phyloP scores from a whole-genome alignment of 2,797 vertebrate species.

The Pachyuromys duprasi region DNA sequence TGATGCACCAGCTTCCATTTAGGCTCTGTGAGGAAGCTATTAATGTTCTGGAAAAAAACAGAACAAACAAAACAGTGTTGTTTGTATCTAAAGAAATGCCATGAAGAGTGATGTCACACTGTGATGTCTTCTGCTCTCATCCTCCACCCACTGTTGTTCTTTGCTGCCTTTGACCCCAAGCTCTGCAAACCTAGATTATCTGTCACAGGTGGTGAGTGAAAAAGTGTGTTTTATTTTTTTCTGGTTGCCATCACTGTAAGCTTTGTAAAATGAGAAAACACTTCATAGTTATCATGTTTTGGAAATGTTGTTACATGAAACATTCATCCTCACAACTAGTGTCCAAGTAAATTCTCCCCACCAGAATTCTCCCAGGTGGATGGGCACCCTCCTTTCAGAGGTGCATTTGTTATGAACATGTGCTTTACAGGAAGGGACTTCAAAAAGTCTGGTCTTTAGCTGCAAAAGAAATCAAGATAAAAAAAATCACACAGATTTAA shows the following conservation, averaged over 20 bases:
- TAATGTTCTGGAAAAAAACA: not conserved
- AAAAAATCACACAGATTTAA: not conserved
- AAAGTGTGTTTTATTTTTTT: not conserved
- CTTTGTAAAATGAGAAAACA: slow-evolving; percentile 20
- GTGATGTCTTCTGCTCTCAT: not conserved
- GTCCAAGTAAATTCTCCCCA: not conserved
- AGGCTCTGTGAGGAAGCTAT: not conserved
- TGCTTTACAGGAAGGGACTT: not conserved
- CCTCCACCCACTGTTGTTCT: not conserved
- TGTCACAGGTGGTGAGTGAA: not conserved
- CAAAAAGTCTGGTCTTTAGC: not conserved
- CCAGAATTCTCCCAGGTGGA: not conserved
- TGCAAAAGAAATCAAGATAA: not conserved
- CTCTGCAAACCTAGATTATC: not conserved
- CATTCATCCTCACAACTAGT: not conserved
- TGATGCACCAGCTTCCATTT: slow-evolving; percentile 23
- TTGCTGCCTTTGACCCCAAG: not conserved
- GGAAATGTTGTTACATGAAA: not conserved
- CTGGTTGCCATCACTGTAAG: not conserved
- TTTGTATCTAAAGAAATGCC: not conserved
- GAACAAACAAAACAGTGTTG: not conserved
- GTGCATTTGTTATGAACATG: not conserved
- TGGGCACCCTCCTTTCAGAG: not conserved
- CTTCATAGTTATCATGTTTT: not conserved
- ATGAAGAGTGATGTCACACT: not conserved